A percentile compares a stretch with the other conserved stretches of the same genome.
These are phyloP conservation scores for Dendroctonus valens DNA, from an alignment of 1,140 invertebrate genomes.

Conservation along the genomic window DNA sequence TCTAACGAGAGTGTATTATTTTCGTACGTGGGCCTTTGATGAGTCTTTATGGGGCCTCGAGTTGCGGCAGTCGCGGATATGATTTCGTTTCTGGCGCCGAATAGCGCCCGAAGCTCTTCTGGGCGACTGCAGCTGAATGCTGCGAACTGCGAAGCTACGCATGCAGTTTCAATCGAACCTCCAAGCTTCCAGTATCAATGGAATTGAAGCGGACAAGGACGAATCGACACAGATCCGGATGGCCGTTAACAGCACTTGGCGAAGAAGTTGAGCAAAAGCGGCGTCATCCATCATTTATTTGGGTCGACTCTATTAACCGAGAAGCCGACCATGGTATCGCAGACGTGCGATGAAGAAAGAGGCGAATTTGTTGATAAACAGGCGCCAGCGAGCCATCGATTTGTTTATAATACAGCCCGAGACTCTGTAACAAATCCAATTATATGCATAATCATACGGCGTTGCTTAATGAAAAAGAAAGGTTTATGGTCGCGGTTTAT, in stretches of 20 bases:
- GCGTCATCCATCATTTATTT: neutral
- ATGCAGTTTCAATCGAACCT: too few species aligned
- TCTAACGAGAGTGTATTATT: constrained; percentile 1
- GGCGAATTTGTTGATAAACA: constrained; percentile 26
- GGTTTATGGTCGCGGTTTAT: constrained; percentile 18
- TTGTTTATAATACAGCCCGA: constrained; percentile 29
- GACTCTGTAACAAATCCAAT: constrained; percentile 28
- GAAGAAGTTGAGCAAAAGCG: neutral
- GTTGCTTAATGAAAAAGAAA: constrained; percentile 33
- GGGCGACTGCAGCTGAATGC: neutral
- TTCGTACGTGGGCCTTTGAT: constrained; percentile 2
- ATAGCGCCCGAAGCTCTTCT: neutral
- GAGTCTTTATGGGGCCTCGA: neutral
- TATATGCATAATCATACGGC: constrained; percentile 30
- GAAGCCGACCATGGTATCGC: constrained; percentile 14
- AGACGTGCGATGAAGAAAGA: constrained; percentile 30
- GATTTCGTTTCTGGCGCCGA: constrained; percentile 5
- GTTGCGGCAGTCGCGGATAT: neutral
- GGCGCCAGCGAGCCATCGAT: constrained; percentile 31
- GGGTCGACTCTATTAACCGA: constrained; percentile 22
- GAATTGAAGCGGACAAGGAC: too few species aligned
- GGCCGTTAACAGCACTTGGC: neutral
- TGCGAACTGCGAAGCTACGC: too few species aligned
- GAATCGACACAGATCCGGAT: too few species aligned
- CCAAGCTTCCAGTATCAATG: too few species aligned